Evolutionary conservation across 2,797 vertebrate species (phyloP).

Genomic region (Eremophila alpestris): DNA sequence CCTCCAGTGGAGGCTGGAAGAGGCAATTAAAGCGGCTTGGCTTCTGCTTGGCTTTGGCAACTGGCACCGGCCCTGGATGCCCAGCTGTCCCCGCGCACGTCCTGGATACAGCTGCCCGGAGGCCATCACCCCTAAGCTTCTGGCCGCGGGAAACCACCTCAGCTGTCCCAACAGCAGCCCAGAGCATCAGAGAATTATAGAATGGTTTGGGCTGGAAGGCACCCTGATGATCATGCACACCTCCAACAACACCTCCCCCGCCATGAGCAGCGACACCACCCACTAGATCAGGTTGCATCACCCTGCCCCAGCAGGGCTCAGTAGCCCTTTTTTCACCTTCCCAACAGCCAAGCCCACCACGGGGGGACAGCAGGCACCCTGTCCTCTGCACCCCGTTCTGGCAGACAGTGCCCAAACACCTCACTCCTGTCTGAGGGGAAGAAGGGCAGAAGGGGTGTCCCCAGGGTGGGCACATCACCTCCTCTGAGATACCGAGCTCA

Average conservation of each 20-base stretch:
- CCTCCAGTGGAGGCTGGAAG: constrained; percentile 12
- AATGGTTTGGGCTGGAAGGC: background rate
- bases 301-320: rapidly evolving
- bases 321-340: background rate
- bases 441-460: background rate
- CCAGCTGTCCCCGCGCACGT: background rate
- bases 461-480: background rate
- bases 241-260: background rate
- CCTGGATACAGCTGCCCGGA: background rate
- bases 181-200: background rate
- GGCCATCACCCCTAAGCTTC: background rate
- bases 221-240: background rate
- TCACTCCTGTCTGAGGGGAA: background rate
- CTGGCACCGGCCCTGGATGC: background rate
- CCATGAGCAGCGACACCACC: background rate
- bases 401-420: background rate
- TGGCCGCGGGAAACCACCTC: background rate
- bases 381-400: background rate
- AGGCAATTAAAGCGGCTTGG: background rate
- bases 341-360: background rate
- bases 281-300: background rate
- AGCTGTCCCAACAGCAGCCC: background rate
- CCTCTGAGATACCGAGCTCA: background rate
- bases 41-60: background rate
- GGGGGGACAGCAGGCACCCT: background rate